Percentiles rank a stretch among this genome's conserved stretches.
phyloP scores from a whole-genome alignment of 2,888 invertebrate genomes.

The Aquatica leii region DNA sequence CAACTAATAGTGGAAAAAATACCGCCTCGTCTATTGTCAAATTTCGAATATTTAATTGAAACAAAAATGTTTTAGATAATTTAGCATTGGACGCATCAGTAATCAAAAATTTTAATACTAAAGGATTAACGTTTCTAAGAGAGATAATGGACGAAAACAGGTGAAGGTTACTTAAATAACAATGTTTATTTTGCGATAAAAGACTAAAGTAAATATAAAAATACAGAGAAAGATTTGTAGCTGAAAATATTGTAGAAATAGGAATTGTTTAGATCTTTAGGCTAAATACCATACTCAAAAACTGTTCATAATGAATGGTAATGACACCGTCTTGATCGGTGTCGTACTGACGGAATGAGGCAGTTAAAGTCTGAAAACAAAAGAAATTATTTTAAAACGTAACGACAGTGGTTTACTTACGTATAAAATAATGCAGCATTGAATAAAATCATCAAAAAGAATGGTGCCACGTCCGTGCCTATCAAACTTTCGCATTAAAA shows the following conservation, averaged over 20 bases:
- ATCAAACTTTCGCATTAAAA: conserved; percentile 92
- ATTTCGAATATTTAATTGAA: too few relatives aligned
- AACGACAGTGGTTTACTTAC: conserved; percentile 72
- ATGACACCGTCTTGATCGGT: conserved; percentile 94
- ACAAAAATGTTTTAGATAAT: too few relatives aligned
- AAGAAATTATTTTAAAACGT: background rate
- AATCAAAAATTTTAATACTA: too few relatives aligned
- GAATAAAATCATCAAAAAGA: conserved; percentile 98
- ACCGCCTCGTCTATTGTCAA: too few relatives aligned
- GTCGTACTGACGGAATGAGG: conserved; percentile 87
- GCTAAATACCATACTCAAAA: conserved; percentile 89
- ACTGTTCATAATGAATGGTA: conserved; percentile 95
- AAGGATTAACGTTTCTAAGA: too few relatives aligned
- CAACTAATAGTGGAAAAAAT: too few relatives aligned
- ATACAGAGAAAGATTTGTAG: background rate
- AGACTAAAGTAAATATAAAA: conserved; percentile 2
- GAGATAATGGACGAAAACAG: too few relatives aligned
- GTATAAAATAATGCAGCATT: conserved; percentile 91
- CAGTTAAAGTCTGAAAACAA: conserved; percentile 82
- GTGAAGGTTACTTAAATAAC: too few relatives aligned
- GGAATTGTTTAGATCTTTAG: conserved; percentile 68
- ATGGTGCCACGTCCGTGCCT: conserved; percentile 89
- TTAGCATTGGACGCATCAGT: too few relatives aligned
- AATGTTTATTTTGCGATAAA: background rate
- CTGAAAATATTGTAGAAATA: background rate